Evolutionary conservation across 2,888 invertebrate genomes (phyloP).

Genomic region (Rhagonycha fulva): DNA sequence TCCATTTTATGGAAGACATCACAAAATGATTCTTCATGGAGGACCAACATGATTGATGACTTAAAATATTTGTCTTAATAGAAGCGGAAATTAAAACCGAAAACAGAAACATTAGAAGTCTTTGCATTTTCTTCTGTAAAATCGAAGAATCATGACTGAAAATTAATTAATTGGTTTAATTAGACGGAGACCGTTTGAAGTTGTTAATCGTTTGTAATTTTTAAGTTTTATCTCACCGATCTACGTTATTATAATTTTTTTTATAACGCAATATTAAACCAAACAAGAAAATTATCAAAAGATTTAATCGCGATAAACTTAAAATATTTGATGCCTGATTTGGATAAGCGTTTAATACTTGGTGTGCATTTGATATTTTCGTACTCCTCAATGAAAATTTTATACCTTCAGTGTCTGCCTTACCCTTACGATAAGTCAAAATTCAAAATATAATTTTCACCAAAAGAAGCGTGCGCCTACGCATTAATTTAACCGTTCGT

Average conservation of each 20-base stretch:
- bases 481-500: slow-evolving; percentile 21
- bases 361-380: neutral
- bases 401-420: neutral
- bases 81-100: no score
- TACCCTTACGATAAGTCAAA: slow-evolving; percentile 7
- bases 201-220: neutral
- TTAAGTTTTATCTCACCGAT: neutral
- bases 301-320: neutral
- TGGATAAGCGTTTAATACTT: neutral
- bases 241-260: neutral
- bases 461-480: slow-evolving; percentile 14
- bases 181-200: neutral
- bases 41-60: no score
- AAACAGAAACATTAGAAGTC: no score
- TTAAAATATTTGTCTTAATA: no score
- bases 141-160: no score
- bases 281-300: neutral
- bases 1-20: no score
- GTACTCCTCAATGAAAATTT: neutral
- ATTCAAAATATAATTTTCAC: slow-evolving; percentile 12
- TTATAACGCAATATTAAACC: neutral
- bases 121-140: no score
- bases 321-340: neutral
- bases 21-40: no score
- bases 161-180: neutral